Conservation (phyloP, 2,113 vertebrate species). For the Neolamprologus cancellatus region DNA sequence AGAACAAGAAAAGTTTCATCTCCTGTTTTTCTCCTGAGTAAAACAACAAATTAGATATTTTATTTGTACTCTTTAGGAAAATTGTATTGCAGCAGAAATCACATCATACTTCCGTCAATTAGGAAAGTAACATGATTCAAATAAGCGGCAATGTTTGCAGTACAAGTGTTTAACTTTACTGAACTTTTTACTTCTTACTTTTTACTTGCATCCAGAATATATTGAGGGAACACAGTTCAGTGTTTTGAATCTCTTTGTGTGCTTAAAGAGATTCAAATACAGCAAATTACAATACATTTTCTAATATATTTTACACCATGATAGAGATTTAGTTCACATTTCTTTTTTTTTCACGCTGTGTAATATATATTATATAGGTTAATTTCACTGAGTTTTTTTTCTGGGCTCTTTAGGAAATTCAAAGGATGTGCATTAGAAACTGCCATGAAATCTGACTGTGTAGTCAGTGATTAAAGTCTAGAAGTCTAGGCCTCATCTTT, state of each 20-base stretch:
- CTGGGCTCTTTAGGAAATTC: background rate
- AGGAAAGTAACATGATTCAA: background rate
- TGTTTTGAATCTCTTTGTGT: background rate
- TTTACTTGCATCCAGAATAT: background rate
- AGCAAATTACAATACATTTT: background rate
- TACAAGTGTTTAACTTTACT: background rate
- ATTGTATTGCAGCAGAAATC: background rate
- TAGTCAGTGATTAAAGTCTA: background rate
- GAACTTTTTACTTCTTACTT: background rate
- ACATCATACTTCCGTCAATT: background rate
- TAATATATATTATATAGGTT: background rate
- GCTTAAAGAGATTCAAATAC: background rate
- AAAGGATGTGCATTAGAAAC: background rate
- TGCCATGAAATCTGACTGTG: background rate
- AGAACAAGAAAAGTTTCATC: background rate
- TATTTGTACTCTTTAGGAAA: background rate
- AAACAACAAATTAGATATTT: background rate
- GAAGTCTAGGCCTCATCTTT: background rate
- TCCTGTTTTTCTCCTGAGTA: background rate
- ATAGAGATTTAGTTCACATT: background rate
- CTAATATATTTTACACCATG: background rate
- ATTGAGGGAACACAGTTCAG: background rate
- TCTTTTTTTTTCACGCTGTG: background rate
- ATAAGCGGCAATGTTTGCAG: background rate
- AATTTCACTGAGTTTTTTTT: fast-evolving